Conservation (phyloP, 2,888 invertebrate genomes). For the Epinotia demarniana region DNA sequence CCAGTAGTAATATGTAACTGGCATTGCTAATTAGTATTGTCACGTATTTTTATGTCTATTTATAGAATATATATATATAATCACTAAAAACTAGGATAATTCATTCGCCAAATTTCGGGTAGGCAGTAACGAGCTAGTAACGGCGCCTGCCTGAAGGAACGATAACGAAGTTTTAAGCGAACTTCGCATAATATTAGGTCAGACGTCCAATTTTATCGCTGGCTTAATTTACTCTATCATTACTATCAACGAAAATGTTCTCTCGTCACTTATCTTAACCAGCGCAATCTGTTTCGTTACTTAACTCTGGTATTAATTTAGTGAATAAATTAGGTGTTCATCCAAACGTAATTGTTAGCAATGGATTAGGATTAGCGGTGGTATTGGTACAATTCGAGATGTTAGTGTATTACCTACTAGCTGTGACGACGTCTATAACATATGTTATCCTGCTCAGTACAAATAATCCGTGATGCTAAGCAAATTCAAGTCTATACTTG, state of each 20-base stretch:
- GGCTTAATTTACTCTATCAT: conserved; percentile 39
- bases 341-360: conserved; percentile 23
- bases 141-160: conserved; percentile 7
- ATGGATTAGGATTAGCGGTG: conserved; percentile 3
- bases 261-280: conserved; percentile 34
- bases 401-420: neutral
- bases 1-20: too few species aligned
- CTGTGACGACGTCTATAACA: neutral
- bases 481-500: too few species aligned
- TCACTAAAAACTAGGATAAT: conserved; percentile 22
- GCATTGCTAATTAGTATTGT: neutral
- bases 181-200: conserved; percentile 36
- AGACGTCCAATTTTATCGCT: conserved; percentile 35
- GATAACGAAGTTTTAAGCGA: conserved; percentile 42
- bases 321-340: conserved; percentile 34
- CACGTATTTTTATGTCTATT: neutral
- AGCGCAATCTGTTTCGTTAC: conserved; percentile 39
- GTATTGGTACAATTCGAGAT: neutral
- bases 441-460: too few species aligned
- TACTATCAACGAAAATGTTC: conserved; percentile 37
- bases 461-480: too few species aligned
- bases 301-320: conserved; percentile 35
- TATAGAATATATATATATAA: neutral
- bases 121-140: conserved; percentile 33
- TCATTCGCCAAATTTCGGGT: conserved; percentile 31